Percentiles rank a stretch among this genome's conserved stretches.
Conservation (phyloP, 2,888 invertebrate species). For the Congeria kusceri region DNA sequence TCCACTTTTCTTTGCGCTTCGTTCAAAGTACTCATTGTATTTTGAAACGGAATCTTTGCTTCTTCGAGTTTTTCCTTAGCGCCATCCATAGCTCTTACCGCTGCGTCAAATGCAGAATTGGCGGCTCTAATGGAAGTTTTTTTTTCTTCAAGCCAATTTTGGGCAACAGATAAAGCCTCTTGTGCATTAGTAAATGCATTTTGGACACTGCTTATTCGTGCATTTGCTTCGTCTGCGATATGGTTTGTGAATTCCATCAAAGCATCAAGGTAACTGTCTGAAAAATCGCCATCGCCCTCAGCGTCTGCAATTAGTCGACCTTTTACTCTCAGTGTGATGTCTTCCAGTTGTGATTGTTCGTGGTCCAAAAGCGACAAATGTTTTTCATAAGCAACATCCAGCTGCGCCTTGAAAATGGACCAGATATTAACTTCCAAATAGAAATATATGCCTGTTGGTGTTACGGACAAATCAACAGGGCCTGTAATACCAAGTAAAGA, state of each 20-base stretch:
- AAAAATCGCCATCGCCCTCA: slow-evolving; percentile 38
- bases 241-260: slow-evolving; percentile 23
- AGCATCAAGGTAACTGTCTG: slow-evolving; percentile 53
- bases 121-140: slow-evolving; percentile 37
- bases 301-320: slow-evolving; percentile 50
- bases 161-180: slow-evolving; percentile 38
- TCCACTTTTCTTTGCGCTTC: slow-evolving; percentile 58
- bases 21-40: slow-evolving; percentile 40
- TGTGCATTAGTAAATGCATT: slow-evolving; percentile 42
- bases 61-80: slow-evolving; percentile 56
- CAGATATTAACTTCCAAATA: slow-evolving; percentile 55
- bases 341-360: slow-evolving; percentile 24
- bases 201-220: slow-evolving; percentile 46
- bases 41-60: slow-evolving; percentile 56
- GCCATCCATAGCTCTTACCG: slow-evolving; percentile 40
- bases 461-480: slow-evolving; percentile 2
- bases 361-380: slow-evolving; percentile 2
- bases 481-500: slow-evolving; percentile 11
- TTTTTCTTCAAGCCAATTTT: slow-evolving; percentile 52
- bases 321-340: slow-evolving; percentile 39
- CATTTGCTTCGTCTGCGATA: slow-evolving; percentile 43
- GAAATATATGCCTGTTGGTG: slow-evolving; percentile 14
- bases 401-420: slow-evolving; percentile 40
- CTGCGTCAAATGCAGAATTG: slow-evolving; percentile 52
- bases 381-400: slow-evolving; percentile 40